phyloP scores from a whole-genome alignment of 2,797 vertebrate species.

The Clarias pachynema region DNA sequence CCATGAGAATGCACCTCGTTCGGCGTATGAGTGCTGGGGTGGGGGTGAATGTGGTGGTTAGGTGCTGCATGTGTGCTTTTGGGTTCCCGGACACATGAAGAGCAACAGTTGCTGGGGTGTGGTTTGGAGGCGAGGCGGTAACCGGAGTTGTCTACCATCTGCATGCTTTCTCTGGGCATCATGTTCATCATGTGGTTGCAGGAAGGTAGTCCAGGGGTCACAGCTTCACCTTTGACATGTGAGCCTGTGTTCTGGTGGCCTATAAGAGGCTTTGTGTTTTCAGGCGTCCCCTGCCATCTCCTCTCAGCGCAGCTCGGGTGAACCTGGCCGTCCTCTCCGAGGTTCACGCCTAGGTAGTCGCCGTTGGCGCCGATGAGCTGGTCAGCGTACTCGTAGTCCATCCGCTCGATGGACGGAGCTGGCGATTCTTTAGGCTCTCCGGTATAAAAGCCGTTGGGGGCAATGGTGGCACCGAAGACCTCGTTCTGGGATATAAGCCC shows the following conservation, averaged over 20 bases:
- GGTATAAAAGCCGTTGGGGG: slow-evolving; percentile 87
- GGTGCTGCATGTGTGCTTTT: slow-evolving; percentile 63
- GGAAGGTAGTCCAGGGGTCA: slow-evolving; percentile 71
- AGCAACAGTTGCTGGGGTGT: slow-evolving; percentile 71
- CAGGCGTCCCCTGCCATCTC: slow-evolving; percentile 78
- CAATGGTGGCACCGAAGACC: slow-evolving; percentile 92
- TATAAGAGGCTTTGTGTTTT: slow-evolving; percentile 66
- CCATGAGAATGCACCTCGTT: slow-evolving; percentile 40
- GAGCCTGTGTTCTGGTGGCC: slow-evolving; percentile 62
- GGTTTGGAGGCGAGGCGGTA: slow-evolving; percentile 48
- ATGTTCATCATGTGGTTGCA: slow-evolving; percentile 69
- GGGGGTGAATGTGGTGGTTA: slow-evolving; percentile 66
- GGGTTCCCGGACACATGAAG: slow-evolving; percentile 72
- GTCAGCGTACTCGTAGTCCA: slow-evolving; percentile 79
- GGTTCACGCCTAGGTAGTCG: slow-evolving; percentile 78
- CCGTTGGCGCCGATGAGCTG: slow-evolving; percentile 81
- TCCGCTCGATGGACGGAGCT: slow-evolving; percentile 67
- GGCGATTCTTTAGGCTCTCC: slow-evolving; percentile 74
- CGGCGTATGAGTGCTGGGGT: slow-evolving; percentile 62
- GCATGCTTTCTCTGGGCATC: slow-evolving; percentile 72
- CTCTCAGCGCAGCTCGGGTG: slow-evolving; percentile 86
- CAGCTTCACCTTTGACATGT: slow-evolving; percentile 76
- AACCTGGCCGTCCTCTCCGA: slow-evolving; percentile 78
- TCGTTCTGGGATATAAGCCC: slow-evolving; percentile 95
- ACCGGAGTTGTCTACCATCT: slow-evolving; percentile 84